phyloP scores from a whole-genome alignment of 37 sponge, comb jelly and placozoan genomes.

The Corticium candelabrum region DNA sequence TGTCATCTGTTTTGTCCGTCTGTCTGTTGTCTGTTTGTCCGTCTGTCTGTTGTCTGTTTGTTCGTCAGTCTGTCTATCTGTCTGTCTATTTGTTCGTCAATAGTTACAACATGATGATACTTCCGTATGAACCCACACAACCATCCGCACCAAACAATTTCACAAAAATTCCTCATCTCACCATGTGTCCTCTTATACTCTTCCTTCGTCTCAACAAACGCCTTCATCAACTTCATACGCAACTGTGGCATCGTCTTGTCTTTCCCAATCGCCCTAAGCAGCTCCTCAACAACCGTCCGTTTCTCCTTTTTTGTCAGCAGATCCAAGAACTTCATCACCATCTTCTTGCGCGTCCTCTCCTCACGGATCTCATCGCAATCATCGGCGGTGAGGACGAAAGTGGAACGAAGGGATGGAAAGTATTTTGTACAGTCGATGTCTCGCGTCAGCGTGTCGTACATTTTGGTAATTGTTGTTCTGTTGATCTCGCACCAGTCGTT shows the following conservation, averaged over 20 bases:
- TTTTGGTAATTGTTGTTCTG: neutral
- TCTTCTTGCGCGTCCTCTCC: neutral
- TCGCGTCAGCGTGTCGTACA: neutral
- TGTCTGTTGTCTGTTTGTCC: too few species aligned
- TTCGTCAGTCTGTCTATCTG: too few species aligned
- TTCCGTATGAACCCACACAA: too few species aligned
- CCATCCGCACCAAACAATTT: too few species aligned
- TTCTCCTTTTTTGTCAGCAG: neutral
- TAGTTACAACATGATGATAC: too few species aligned
- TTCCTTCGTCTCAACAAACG: neutral
- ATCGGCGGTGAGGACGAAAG: neutral
- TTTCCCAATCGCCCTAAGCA: neutral
- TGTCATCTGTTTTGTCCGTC: too few species aligned
- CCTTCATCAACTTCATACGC: neutral
- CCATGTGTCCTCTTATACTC: neutral
- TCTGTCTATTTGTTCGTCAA: too few species aligned
- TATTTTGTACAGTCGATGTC: neutral
- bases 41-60: too few species aligned
- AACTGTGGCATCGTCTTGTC: neutral
- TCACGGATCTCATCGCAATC: neutral
- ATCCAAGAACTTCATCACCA: neutral
- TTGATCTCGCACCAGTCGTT: neutral
- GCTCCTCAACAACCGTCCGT: neutral
- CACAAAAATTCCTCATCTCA: neutral
- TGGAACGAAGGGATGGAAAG: neutral